Evolutionary conservation across 2,113 vertebrate species (phyloP).

Genomic region (Bettongia penicillata): DNA sequence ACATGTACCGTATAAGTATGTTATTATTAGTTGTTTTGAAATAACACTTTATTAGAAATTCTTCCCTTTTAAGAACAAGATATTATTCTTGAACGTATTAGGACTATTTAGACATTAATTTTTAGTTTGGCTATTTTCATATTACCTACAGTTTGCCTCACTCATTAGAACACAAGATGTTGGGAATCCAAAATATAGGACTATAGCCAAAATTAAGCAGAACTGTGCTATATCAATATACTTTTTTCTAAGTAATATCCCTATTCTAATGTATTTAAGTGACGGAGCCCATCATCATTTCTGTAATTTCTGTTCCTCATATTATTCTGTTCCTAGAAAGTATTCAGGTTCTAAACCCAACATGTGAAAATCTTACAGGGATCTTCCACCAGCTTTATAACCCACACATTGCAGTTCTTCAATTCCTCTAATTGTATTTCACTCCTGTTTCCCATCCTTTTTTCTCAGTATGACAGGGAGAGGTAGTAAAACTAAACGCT

Average conservation of each 20-base stretch:
- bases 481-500: not conserved
- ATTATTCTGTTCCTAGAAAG: not conserved
- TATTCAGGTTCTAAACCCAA: not conserved
- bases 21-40: slow-evolving; percentile 27
- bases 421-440: not conserved
- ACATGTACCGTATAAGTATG: not conserved
- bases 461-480: not conserved
- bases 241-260: not conserved
- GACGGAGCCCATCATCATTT: not conserved
- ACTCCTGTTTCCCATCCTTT: not conserved
- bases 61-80: not conserved
- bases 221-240: slow-evolving; percentile 14
- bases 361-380: not conserved
- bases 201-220: slow-evolving; percentile 9
- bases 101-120: slow-evolving; percentile 16
- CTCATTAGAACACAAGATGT: slow-evolving; percentile 9
- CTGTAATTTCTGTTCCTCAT: not conserved
- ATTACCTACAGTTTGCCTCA: not conserved
- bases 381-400: not conserved
- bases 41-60: slow-evolving; percentile 39
- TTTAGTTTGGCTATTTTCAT: not conserved
- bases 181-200: slow-evolving; percentile 14
- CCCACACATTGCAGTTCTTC: not conserved
- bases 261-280: not conserved
- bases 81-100: not conserved